Evolutionary conservation across 2,797 vertebrate species (phyloP).

Genomic region (Sternarchorhynchus goeldii): DNA sequence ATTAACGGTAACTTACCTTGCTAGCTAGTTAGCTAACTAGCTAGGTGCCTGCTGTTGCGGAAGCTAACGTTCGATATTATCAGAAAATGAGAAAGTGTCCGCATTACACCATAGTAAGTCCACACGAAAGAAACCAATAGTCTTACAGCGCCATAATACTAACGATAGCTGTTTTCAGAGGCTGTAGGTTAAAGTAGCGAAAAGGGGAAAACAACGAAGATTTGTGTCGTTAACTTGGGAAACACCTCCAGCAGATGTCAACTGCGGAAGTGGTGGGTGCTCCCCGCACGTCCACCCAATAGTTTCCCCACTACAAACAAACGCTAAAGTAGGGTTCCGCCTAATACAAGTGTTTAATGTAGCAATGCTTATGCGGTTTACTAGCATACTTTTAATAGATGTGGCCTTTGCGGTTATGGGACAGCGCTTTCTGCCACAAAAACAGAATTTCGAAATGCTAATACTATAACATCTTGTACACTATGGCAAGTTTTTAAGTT

Average conservation of each 20-base stretch:
- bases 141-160: neutral
- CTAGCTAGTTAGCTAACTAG: neutral
- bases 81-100: constrained; percentile 12
- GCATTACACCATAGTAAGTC: constrained; percentile 43
- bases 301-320: constrained; percentile 3
- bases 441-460: too few species aligned
- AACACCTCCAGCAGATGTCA: constrained; percentile 37
- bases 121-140: neutral
- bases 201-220: neutral
- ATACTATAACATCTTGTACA: too few species aligned
- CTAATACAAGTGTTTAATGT: too few species aligned
- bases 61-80: neutral
- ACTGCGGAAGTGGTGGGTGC: constrained; percentile 13
- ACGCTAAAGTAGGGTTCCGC: neutral
- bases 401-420: too few species aligned
- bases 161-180: neutral
- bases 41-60: constrained; percentile 31
- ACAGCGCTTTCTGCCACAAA: too few species aligned
- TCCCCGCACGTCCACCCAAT: neutral
- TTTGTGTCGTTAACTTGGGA: constrained; percentile 6
- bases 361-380: too few species aligned
- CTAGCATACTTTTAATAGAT: too few species aligned
- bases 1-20: constrained; percentile 24
- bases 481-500: too few species aligned
- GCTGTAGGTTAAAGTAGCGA: neutral